phyloP scores from a whole-genome alignment of 2,797 vertebrate genomes.

The Hydrocynus forskahlii region DNA sequence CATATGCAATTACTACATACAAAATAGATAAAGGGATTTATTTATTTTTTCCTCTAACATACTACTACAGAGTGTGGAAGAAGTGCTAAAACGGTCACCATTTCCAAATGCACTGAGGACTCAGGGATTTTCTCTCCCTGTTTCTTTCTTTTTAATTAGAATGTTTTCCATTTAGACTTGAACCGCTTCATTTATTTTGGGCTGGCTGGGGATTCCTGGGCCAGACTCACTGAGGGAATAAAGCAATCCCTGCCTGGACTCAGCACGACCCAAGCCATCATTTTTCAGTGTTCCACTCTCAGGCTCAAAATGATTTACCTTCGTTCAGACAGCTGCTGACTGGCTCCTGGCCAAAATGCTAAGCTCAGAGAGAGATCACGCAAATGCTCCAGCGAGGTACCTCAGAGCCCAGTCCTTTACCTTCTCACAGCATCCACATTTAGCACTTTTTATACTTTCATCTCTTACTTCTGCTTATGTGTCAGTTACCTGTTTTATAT shows the following conservation, averaged over 20 bases:
- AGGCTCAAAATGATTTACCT: slow-evolving; percentile 80
- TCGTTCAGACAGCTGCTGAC: slow-evolving; percentile 67
- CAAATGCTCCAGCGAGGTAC: slow-evolving; percentile 52
- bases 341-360: slow-evolving; percentile 73
- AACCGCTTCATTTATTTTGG: slow-evolving; percentile 79
- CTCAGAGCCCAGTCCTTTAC: slow-evolving; percentile 8
- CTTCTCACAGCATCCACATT: slow-evolving; percentile 38
- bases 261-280: slow-evolving; percentile 66
- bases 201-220: slow-evolving; percentile 76
- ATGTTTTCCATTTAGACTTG: slow-evolving; percentile 65
- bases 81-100: slow-evolving; percentile 30
- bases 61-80: not conserved
- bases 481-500: not conserved
- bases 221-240: slow-evolving; percentile 68
- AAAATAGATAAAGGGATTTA: slow-evolving; percentile 36
- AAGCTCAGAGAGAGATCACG: slow-evolving; percentile 68
- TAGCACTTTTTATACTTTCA: slow-evolving; percentile 5
- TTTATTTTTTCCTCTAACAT: slow-evolving; percentile 12
- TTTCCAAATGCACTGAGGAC: slow-evolving; percentile 55
- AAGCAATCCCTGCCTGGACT: slow-evolving; percentile 74
- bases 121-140: slow-evolving; percentile 55
- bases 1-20: slow-evolving; percentile 30
- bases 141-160: slow-evolving; percentile 78
- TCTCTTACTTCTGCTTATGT: slow-evolving; percentile 55
- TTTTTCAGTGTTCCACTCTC: slow-evolving; percentile 75